Evolutionary conservation across 2,888 invertebrate genomes (phyloP).

Genomic region (Coronaproctus castanopsis): DNA sequence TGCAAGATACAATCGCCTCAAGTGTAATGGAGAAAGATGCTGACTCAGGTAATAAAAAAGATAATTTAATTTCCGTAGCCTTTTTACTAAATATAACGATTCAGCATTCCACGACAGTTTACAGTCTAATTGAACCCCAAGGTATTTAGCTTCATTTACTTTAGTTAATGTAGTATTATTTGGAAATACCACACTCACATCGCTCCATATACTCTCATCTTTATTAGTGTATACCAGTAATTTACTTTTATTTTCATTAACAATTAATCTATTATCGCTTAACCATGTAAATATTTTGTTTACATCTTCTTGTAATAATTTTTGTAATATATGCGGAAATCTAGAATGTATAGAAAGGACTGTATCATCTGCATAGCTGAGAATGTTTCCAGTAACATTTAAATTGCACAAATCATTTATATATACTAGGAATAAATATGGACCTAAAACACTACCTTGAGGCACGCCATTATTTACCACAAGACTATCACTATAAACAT

Average conservation of each 20-base stretch:
- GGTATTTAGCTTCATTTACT: background rate
- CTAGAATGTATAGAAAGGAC: background rate
- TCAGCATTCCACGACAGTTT: background rate
- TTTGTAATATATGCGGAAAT: background rate
- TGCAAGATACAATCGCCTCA: background rate
- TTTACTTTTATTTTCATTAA: background rate
- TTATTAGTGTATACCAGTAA: background rate
- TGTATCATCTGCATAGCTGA: background rate
- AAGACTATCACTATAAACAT: background rate
- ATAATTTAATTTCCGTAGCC: background rate
- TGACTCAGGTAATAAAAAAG: background rate
- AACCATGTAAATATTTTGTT: background rate
- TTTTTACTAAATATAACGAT: background rate
- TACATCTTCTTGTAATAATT: background rate
- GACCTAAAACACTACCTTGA: background rate
- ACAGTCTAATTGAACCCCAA: background rate
- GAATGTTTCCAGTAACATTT: background rate
- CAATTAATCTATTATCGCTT: background rate
- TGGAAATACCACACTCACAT: background rate
- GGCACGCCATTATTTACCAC: background rate
- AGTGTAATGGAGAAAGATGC: background rate
- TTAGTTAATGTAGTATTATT: background rate
- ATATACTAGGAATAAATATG: background rate
- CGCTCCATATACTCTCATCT: background rate
- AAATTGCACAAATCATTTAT: background rate